These are phyloP conservation scores for Bombyx mandarina DNA, from an alignment of 1,140 invertebrate genomes.

Conservation along the genomic window DNA sequence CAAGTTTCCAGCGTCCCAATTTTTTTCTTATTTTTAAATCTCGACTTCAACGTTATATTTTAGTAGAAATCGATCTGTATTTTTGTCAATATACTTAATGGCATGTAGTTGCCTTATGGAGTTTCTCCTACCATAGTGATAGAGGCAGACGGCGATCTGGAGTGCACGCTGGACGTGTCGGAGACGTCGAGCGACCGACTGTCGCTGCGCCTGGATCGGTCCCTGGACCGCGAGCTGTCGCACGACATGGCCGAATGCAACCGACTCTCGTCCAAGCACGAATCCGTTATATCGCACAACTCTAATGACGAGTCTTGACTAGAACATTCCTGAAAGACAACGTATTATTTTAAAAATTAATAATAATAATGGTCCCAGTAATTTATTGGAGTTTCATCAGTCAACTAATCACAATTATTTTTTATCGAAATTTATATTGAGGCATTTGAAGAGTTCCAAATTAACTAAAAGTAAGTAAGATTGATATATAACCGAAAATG, in stretches of 20 bases:
- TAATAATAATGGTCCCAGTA: neutral
- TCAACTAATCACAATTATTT: too few relatives aligned
- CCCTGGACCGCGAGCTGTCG: slow-evolving; percentile 35
- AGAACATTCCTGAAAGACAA: slow-evolving; percentile 64
- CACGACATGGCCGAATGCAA: slow-evolving; percentile 37
- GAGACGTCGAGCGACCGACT: slow-evolving; percentile 59
- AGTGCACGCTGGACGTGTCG: slow-evolving; percentile 56
- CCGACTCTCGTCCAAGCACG: slow-evolving; percentile 42
- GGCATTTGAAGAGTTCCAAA: too few relatives aligned
- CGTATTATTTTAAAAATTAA: neutral
- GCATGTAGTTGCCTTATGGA: neutral
- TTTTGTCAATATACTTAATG: too few relatives aligned
- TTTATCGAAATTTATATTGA: too few relatives aligned
- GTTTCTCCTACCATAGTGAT: slow-evolving; percentile 46
- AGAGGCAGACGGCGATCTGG: slow-evolving; percentile 56
- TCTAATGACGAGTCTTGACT: slow-evolving; percentile 69
- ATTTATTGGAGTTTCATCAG: neutral
- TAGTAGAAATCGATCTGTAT: too few relatives aligned
- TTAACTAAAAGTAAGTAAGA: too few relatives aligned
- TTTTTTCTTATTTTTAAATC: too few relatives aligned
- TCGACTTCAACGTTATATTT: too few relatives aligned
- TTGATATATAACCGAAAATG: too few relatives aligned
- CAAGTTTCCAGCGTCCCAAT: too few relatives aligned
- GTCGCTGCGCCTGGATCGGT: slow-evolving; percentile 44
- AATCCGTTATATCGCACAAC: slow-evolving; percentile 56